phyloP scores from a whole-genome alignment of 2,888 invertebrate genomes.

The Hydrotaea cyrtoneurina region DNA sequence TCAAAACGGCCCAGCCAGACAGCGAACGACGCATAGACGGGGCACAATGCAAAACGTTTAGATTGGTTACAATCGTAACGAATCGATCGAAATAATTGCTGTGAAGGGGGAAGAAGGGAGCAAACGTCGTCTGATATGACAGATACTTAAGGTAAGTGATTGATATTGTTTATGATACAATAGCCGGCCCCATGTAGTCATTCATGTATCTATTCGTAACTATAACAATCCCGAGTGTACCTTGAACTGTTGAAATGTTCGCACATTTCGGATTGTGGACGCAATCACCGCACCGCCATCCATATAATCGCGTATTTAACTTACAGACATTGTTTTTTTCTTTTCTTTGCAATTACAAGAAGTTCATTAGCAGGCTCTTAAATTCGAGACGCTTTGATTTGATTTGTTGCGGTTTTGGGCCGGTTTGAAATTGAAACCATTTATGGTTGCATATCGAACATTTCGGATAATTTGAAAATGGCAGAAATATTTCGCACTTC shows the following conservation, averaged over 20 bases:
- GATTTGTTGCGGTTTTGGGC: slow-evolving; percentile 10
- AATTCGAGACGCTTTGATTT: background rate
- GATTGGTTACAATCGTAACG: background rate
- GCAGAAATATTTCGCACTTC: slow-evolving; percentile 59
- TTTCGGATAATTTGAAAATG: slow-evolving; percentile 44
- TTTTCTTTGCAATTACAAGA: background rate
- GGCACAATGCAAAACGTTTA: slow-evolving; percentile 20
- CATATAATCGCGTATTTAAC: background rate
- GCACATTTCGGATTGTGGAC: background rate
- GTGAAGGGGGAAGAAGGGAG: background rate
- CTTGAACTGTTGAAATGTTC: slow-evolving; percentile 45
- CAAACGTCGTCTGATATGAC: slow-evolving; percentile 47
- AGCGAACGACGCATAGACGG: background rate
- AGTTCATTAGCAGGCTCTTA: slow-evolving; percentile 18
- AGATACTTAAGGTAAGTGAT: slow-evolving; percentile 44
- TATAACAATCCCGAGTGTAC: slow-evolving; percentile 2
- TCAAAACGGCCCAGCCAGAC: background rate
- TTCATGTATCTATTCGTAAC: background rate
- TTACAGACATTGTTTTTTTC: no score
- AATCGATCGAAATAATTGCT: background rate
- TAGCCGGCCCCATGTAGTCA: background rate
- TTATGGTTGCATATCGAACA: slow-evolving; percentile 6
- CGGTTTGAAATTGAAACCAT: slow-evolving; percentile 33
- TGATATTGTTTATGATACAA: slow-evolving; percentile 39
- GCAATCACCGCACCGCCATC: background rate